Conservation (phyloP, 2,797 vertebrate genomes). For the Schizothorax lantsangensis region DNA sequence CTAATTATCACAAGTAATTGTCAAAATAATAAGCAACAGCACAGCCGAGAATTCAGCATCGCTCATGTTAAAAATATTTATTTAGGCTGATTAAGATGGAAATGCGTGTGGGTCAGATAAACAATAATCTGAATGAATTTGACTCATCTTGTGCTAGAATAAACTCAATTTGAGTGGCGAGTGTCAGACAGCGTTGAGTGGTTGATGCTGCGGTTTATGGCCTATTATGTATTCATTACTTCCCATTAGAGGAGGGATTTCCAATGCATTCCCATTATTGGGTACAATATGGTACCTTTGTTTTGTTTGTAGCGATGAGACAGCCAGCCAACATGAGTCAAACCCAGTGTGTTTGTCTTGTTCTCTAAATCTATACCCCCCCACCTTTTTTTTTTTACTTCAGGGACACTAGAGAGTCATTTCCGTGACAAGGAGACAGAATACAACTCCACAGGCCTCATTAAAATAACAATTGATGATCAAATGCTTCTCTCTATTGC, state of each 20-base stretch:
- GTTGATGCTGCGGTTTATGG: conserved; percentile 9
- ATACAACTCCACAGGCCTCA: conserved; percentile 24
- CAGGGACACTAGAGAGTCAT: conserved; percentile 2
- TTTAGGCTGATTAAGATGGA: conserved; percentile 47
- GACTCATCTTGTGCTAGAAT: conserved; percentile 40
- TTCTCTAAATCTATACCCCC: conserved; percentile 6
- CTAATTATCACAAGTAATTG: conserved; percentile 70
- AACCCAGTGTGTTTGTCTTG: neutral
- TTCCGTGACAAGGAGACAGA: neutral
- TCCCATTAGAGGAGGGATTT: conserved; percentile 18
- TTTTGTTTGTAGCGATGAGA: conserved; percentile 9
- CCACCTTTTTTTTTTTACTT: neutral
- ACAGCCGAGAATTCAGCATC: neutral
- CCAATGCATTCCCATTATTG: conserved; percentile 15
- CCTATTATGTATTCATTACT: conserved; percentile 40
- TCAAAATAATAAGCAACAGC: conserved; percentile 63
- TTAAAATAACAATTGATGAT: conserved; percentile 38
- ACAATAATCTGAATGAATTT: conserved; percentile 55
- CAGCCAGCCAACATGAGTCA: neutral
- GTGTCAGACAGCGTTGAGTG: neutral
- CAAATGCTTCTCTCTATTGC: neutral
- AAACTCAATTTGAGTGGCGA: conserved; percentile 33
- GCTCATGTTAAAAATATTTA: conserved; percentile 8
- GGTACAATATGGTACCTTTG: conserved; percentile 7
- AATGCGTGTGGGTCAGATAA: conserved; percentile 54